These are phyloP conservation scores for Hoplias malabaricus DNA, from an alignment of 2,113 vertebrate genomes.

Conservation along the genomic window DNA sequence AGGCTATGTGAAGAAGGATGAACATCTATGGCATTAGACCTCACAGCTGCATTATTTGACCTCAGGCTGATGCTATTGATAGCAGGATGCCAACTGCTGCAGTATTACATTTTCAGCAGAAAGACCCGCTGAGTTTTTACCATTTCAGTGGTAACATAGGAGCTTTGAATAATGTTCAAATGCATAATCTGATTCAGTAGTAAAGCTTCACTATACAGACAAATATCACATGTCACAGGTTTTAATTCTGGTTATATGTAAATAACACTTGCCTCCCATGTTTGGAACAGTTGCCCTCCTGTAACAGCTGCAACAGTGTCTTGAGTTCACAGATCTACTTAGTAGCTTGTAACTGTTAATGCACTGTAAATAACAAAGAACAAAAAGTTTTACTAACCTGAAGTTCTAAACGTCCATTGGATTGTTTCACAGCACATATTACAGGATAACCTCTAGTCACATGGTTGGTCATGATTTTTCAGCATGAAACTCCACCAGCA, in stretches of 20 bases:
- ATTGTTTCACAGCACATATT: not conserved
- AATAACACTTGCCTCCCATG: not conserved
- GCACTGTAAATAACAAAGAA: not conserved
- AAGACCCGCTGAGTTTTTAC: not conserved
- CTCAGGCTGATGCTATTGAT: not conserved
- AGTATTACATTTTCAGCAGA: not conserved
- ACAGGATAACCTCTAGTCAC: too few relatives aligned
- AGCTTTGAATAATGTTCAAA: not conserved
- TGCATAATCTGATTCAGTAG: not conserved
- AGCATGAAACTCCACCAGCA: not conserved
- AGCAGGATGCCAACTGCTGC: not conserved
- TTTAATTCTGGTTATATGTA: too few relatives aligned
- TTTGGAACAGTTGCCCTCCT: not conserved
- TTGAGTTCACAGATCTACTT: not conserved
- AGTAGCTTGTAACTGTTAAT: not conserved
- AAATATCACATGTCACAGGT: not conserved
- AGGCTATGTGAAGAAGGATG: not conserved
- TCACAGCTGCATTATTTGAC: not conserved
- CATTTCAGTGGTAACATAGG: not conserved
- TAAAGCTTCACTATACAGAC: not conserved
- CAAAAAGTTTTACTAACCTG: not conserved
- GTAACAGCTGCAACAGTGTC: not conserved
- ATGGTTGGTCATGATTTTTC: too few relatives aligned
- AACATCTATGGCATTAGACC: not conserved
- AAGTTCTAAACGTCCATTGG: not conserved